Evolutionary conservation across 2,888 invertebrate species (phyloP).

Genomic region (Drosophila multiciliata): DNA sequence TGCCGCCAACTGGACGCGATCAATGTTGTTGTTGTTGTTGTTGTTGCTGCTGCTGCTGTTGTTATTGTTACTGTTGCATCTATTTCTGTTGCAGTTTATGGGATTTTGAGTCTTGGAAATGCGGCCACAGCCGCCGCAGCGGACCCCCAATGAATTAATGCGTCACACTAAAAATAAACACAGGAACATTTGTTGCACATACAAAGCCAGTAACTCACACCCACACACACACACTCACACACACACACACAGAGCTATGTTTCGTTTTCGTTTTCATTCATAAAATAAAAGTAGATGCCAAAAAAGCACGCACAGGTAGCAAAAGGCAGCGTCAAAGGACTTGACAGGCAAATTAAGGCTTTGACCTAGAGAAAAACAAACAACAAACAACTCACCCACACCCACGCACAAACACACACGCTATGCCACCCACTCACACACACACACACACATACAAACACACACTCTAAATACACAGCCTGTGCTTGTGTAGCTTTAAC

Average conservation of each 20-base stretch:
- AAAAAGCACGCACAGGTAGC: conserved; percentile 55
- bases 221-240: conserved; percentile 10
- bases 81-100: conserved; percentile 68
- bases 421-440: conserved; percentile 25
- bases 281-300: conserved; percentile 57
- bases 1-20: conserved; percentile 70
- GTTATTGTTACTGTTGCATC: conserved; percentile 46
- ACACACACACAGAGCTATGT: conserved; percentile 15
- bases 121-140: conserved; percentile 13
- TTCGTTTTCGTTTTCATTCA: conserved; percentile 65
- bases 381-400: conserved; percentile 41
- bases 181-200: conserved; percentile 40
- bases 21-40: conserved; percentile 9
- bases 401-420: conserved; percentile 20
- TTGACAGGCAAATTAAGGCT: conserved; percentile 77
- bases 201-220: conserved; percentile 41
- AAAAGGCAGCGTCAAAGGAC: conserved; percentile 51
- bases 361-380: conserved; percentile 78
- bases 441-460: conserved; percentile 18
- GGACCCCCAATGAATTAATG: conserved; percentile 73
- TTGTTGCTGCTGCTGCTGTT: neutral
- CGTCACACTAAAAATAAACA: conserved; percentile 46
- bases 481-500: conserved; percentile 47
- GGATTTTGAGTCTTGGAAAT: conserved; percentile 7
- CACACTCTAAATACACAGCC: conserved; percentile 8